These are phyloP conservation scores for Macropis europaea DNA, from an alignment of 2,888 invertebrate genomes.

Conservation along the genomic window DNA sequence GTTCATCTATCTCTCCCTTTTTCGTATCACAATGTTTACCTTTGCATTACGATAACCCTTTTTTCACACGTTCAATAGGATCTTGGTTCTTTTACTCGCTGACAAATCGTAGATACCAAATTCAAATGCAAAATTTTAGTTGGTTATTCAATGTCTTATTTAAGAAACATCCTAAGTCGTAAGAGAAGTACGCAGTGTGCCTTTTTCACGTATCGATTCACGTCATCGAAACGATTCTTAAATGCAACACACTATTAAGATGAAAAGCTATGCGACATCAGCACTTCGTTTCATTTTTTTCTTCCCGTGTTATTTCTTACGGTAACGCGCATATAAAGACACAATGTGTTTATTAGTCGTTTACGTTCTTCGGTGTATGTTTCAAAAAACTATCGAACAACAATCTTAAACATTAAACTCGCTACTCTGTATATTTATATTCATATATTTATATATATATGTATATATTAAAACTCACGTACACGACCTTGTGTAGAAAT, in stretches of 20 bases:
- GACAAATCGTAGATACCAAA: slow-evolving; percentile 62
- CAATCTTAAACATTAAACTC: slow-evolving; percentile 43
- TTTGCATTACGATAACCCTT: slow-evolving; percentile 54
- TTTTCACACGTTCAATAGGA: slow-evolving; percentile 53
- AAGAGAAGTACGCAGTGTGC: background rate
- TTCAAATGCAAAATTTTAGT: slow-evolving; percentile 62
- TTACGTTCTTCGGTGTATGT: slow-evolving; percentile 9
- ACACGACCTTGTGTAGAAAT: slow-evolving; percentile 11
- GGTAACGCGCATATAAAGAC: slow-evolving; percentile 1
- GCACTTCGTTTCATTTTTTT: background rate
- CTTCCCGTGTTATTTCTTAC: slow-evolving; percentile 3
- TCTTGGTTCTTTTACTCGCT: slow-evolving; percentile 43
- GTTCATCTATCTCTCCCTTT: slow-evolving; percentile 70
- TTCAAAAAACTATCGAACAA: slow-evolving; percentile 28
- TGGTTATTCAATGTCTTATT: slow-evolving; percentile 62
- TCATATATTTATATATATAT: too few species aligned
- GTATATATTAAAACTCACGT: slow-evolving; percentile 35
- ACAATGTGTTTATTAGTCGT: slow-evolving; percentile 24
- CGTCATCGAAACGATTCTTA: background rate
- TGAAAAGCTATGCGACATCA: slow-evolving; percentile 12
- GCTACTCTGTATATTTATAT: slow-evolving; percentile 36
- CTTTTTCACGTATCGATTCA: background rate
- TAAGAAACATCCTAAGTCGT: slow-evolving; percentile 65
- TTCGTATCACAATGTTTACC: slow-evolving; percentile 67
- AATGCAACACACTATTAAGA: slow-evolving; percentile 21